Percentiles rank a stretch among this genome's conserved stretches.
These are phyloP conservation scores for Phrynosoma platyrhinos DNA, from an alignment of 2,113 vertebrate species.

Conservation along the genomic window DNA sequence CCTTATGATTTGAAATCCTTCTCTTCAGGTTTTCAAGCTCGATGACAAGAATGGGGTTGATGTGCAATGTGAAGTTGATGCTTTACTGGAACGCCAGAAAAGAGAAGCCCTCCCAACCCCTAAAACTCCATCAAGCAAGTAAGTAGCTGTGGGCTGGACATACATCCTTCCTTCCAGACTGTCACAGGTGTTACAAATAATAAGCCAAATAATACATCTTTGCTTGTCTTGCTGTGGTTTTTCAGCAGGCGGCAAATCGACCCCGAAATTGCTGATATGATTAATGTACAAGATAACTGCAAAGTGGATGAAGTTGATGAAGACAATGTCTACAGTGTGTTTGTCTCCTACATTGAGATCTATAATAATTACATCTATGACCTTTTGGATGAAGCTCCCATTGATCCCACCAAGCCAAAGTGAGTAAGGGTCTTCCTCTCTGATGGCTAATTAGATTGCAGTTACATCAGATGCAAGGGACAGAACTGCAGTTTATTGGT, in stretches of 20 bases:
- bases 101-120: conserved; percentile 82
- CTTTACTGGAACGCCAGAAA: conserved; percentile 91
- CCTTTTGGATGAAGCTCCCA: conserved; percentile 88
- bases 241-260: conserved; percentile 84
- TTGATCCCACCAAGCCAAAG: conserved; percentile 92
- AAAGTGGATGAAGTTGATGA: conserved; percentile 89
- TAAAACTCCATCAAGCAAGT: conserved; percentile 87
- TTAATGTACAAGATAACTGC: conserved; percentile 85
- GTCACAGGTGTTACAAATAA: background rate
- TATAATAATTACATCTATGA: conserved; percentile 99
- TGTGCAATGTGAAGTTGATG: conserved; percentile 91
- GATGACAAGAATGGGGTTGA: conserved; percentile 97
- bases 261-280: conserved; percentile 94
- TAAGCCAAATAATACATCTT: background rate
- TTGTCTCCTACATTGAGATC: conserved; percentile 97
- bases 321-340: conserved; percentile 93
- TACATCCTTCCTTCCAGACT: rapidly evolving
- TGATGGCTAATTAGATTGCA: too few species aligned
- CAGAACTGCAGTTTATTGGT: background rate
- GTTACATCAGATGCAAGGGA: background rate
- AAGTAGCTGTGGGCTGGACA: conserved; percentile 21
- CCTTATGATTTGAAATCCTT: background rate
- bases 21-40: conserved; percentile 90
- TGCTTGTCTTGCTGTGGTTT: rapidly evolving
- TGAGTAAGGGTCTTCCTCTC: conserved; percentile 73